Evolutionary conservation across 2,113 vertebrate genomes (phyloP), one percentile per base, ranked within the genome.

Genomic region (Pheucticus melanocephalus): DNA sequence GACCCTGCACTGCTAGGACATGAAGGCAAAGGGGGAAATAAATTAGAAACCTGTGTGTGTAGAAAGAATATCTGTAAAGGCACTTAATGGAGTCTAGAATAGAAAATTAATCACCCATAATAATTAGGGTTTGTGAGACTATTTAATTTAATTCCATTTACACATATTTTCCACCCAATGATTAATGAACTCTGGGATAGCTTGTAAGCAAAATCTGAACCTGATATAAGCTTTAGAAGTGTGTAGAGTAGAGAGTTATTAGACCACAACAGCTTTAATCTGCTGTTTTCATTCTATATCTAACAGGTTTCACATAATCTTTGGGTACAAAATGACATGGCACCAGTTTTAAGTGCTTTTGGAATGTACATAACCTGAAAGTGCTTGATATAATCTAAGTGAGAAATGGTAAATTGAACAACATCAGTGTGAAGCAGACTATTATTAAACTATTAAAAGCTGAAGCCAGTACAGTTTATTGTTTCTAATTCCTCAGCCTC

Each of bases 41-140:
- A 98, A 98, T 97, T 97, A 97, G 70, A 92, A 95, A 95, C 63
- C 60, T 90, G 65, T 28, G 44, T 68, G 66, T 91, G 78, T 85
- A 90, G 69, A 97, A 97, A 94, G 79, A 88, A 71, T 97, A 96
- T 94, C 82, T 97, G 81, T 59, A 75, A 93, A 96, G 85, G 59
- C 56, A 73, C 63, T 96, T 97, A 96, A 94, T 97, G 92, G 87
- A 95, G 93, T 91, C 77, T 83, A 91, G 93, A 94, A 97, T 77
- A 95, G 78, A 96, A 97, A 97, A 97, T 97, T 98, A 98, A 97
- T 97, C 97, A 96, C 82, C 40, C 75, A 65, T 96, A 97, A 98
- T 96, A 94, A 98, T 90, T 84, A 94, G 76, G 78, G 83, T 96
- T 96, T 97, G 85, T 84, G 68, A 75, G 69, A 94, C 97, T 97